These are phyloP conservation scores for Planiliza haematocheilus DNA, from an alignment of 2,113 vertebrate genomes.

Conservation along the genomic window DNA sequence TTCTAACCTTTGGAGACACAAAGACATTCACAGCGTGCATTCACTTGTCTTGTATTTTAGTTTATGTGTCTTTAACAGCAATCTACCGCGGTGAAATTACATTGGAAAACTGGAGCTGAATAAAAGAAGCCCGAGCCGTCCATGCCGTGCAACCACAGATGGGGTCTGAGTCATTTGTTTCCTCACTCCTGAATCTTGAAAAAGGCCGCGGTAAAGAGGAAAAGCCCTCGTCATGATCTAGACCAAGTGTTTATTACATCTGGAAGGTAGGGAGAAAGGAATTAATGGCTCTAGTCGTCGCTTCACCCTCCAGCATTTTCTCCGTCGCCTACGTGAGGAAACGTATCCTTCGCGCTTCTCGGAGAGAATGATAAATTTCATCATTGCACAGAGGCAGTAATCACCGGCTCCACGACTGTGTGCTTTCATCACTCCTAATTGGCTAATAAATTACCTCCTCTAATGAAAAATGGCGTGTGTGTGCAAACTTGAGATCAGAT, in stretches of 20 bases:
- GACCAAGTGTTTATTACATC: conserved; percentile 39
- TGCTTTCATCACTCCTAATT: conserved; percentile 68
- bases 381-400: conserved; percentile 56
- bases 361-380: conserved; percentile 63
- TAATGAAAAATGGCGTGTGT: conserved; percentile 65
- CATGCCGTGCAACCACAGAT: neutral
- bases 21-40: no score
- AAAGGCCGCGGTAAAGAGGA: neutral
- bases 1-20: no score
- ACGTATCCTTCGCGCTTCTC: conserved; percentile 33
- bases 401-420: conserved; percentile 66
- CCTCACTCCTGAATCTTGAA: neutral
- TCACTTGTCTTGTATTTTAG: no score
- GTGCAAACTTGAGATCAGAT: conserved; percentile 58
- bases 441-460: conserved; percentile 69
- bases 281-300: conserved; percentile 31
- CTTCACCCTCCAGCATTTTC: conserved; percentile 39
- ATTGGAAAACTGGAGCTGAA: no score
- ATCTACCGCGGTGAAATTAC: no score
- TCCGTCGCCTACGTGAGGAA: conserved; percentile 11
- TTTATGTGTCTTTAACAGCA: no score
- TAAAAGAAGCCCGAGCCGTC: neutral
- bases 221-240: conserved; percentile 12
- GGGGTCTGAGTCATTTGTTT: conserved; percentile 21
- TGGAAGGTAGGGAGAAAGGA: conserved; percentile 21